Evolutionary conservation across 2,888 invertebrate species (phyloP).

Genomic region (Protonemura montana): DNA sequence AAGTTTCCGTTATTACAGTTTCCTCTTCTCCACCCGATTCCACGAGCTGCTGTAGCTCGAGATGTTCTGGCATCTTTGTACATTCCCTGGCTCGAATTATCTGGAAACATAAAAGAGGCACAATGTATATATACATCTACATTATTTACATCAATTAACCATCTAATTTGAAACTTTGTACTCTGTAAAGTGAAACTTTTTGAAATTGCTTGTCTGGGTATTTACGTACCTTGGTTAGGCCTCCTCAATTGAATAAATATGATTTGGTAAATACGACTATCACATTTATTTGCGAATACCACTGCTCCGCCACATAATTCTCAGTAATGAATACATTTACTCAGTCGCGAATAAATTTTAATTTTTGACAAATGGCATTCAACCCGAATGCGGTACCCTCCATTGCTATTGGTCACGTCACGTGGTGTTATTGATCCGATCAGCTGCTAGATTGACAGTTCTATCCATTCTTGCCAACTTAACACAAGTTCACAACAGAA

Average conservation of each 20-base stretch:
- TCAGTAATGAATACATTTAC: neutral
- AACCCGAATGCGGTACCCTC: neutral
- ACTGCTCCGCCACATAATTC: neutral
- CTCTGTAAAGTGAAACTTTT: no score
- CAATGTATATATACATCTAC: neutral
- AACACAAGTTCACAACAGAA: conserved; percentile 8
- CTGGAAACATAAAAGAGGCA: neutral
- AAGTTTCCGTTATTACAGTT: conserved; percentile 51
- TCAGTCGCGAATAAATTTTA: neutral
- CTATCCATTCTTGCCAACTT: neutral
- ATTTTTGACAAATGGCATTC: neutral
- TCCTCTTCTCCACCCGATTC: conserved; percentile 60
- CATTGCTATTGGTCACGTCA: neutral
- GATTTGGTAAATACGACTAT: neutral
- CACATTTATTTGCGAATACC: neutral
- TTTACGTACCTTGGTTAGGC: neutral
- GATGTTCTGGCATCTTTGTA: conserved; percentile 74
- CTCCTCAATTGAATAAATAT: neutral
- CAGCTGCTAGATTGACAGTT: neutral
- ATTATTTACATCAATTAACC: no score
- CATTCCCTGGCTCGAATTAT: conserved; percentile 21
- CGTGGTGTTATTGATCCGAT: neutral
- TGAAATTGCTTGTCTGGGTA: neutral
- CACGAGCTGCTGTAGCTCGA: conserved; percentile 82
- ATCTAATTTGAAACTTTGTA: no score